These are phyloP conservation scores for Anarhynchus alexandrinus DNA, from an alignment of 2,113 vertebrate species.

Conservation along the genomic window DNA sequence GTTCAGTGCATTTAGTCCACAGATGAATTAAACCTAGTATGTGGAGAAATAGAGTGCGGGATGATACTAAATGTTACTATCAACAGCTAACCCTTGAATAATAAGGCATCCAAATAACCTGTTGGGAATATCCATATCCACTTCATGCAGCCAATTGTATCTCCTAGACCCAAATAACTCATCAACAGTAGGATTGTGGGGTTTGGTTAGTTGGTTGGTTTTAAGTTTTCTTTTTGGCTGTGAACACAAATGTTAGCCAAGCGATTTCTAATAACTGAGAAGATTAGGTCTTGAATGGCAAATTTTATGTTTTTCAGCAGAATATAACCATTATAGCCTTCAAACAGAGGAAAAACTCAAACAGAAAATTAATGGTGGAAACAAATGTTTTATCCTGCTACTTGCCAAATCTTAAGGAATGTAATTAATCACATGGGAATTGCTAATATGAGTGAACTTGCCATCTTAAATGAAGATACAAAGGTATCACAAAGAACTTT, in stretches of 20 bases:
- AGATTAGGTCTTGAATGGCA: neutral
- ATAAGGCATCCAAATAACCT: neutral
- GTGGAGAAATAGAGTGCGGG: neutral
- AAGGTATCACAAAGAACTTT: neutral
- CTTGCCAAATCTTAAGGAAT: neutral
- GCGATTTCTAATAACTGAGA: neutral
- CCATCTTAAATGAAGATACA: neutral
- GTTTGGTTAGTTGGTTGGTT: neutral
- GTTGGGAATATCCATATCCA: neutral
- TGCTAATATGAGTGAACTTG: neutral
- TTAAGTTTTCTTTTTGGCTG: neutral
- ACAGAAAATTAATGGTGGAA: neutral
- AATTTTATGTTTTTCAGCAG: neutral
- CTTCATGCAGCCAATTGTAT: neutral
- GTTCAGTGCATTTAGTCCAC: neutral
- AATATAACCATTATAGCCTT: neutral
- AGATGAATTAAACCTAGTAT: neutral
- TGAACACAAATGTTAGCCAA: neutral
- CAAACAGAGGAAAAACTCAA: neutral
- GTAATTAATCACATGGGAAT: neutral
- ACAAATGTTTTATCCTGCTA: neutral
- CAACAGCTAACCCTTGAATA: neutral
- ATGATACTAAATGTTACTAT: neutral
- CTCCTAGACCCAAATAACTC: neutral
- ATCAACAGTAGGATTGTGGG: neutral